These are phyloP conservation scores for Cyprinus carpio DNA, from an alignment of 2,113 vertebrate species.

Conservation along the genomic window DNA sequence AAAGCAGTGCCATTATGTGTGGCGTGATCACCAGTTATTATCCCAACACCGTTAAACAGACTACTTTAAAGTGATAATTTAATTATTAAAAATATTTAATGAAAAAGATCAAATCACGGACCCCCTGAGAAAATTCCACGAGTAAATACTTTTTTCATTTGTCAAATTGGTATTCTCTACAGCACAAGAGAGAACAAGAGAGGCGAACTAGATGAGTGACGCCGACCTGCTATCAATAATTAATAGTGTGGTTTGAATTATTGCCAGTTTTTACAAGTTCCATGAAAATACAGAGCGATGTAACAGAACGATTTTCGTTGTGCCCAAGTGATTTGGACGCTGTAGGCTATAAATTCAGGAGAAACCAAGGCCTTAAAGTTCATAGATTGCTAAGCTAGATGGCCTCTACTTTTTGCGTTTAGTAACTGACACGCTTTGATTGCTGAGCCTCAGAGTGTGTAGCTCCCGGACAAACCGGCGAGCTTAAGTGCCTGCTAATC, in stretches of 20 bases:
- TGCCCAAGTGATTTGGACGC: slow-evolving; percentile 17
- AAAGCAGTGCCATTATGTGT: neutral
- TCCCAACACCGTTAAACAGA: slow-evolving; percentile 44
- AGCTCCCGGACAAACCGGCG: slow-evolving; percentile 66
- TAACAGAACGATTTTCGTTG: slow-evolving; percentile 23
- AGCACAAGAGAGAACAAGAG: slow-evolving; percentile 40
- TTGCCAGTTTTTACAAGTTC: slow-evolving; percentile 59
- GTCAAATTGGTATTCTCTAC: slow-evolving; percentile 70
- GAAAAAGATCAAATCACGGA: slow-evolving; percentile 79
- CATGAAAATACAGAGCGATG: slow-evolving; percentile 43
- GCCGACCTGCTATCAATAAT: slow-evolving; percentile 73
- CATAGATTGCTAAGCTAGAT: slow-evolving; percentile 27
- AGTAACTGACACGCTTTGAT: slow-evolving; percentile 57
- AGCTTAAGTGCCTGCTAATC: slow-evolving; percentile 80
- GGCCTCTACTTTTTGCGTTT: slow-evolving; percentile 29
- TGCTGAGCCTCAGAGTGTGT: slow-evolving; percentile 54
- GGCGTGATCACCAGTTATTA: neutral
- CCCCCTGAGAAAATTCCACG: slow-evolving; percentile 78
- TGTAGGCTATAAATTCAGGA: slow-evolving; percentile 31
- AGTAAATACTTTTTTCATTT: slow-evolving; percentile 73
- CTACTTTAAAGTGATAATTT: slow-evolving; percentile 67
- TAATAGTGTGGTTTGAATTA: slow-evolving; percentile 72
- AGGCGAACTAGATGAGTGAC: slow-evolving; percentile 64
- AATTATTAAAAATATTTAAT: slow-evolving; percentile 80
- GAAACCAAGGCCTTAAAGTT: slow-evolving; percentile 33